Base-by-base conservation (phyloP, 2,113 vertebrate species). In the Castor canadensis region DNA sequence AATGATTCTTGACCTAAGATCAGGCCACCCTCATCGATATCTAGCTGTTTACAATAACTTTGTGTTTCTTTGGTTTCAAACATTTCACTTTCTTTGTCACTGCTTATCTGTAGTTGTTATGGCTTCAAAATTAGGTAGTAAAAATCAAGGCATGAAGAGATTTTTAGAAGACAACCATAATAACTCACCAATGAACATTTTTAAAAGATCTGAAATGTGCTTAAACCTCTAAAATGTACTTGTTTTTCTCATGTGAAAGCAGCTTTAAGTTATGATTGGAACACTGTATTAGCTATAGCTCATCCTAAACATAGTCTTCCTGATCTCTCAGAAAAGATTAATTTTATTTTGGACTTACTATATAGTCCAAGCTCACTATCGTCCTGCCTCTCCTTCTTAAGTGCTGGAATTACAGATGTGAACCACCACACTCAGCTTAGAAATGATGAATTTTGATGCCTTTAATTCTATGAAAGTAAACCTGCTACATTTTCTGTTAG, bases 31-130 rank as follows among this genome's bases (percentile, higher is more conserved):
- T 85, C 26, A n/a, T 3, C 64, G 82, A 82, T 47, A 86, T 66
- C n/a, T 83, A 43, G 49, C 72, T 83, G 4, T 56, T 79, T 76
- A 40, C 49, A 72, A 83, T 45, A 91, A 69, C 24, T 32, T 52
- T 62, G 22, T 80, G 67, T 94, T 89, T 71, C 30, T 94, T 95
- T 95, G 76, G 38, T 64, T 90, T 84, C 64, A 96, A 95, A 73
- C 54, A 86, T 66, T 56, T 26, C 10, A 20, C 47, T 71, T 45
- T 40, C 77, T 75, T 89, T 87, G 69, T 69, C 24, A 62, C 9
- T 86, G 47, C 56, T 56, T 73, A 82, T 56, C 20, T 91, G 6
- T 1, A 66, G 28, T 91, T 82, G 32, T 93, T 81, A 86, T 47
- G 47, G 17, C 38, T 82, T 96, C 72, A 91, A 67, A 96, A 72